Evolutionary conservation across 2,888 invertebrate genomes (phyloP), one percentile per base, ranked within the genome.

Genomic region (Matsumyia berberina): DNA sequence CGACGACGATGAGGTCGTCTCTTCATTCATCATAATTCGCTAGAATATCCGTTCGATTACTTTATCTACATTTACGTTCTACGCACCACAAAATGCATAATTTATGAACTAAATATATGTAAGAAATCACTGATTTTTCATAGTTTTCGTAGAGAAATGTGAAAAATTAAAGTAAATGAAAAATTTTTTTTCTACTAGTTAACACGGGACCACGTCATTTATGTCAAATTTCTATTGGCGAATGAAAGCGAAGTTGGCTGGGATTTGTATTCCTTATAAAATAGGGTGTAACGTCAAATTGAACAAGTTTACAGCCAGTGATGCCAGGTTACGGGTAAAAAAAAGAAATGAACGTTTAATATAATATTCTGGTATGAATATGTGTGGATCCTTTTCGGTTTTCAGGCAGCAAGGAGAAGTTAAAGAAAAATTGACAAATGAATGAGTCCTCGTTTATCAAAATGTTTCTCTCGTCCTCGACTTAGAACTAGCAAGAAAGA

Each of bases 1-100:
- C 74, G 88, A 86, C 72, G 81, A 88, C 77, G 91, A 88, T 74
- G 88, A 86, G 57, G 89, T 89, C 73, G 89, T 88, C 86, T 91
- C 91, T 88, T 92, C 91, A 87, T 91, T 91, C 91, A 91, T 92
- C 91, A 91, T 92, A 86, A 77, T 87, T 72, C 24, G 33, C 37
- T 80, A 77, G 9, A 72, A 55, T 39, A 55, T 66, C 72, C 29
- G 46, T 31, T 55, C 9, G 29, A 53, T 57, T 57, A 29, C 1
- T 76, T 46, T 80, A 42, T 79, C 64, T 85, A 76, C 70, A 46
- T 70, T 70, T 66, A 31, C 8, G 17, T 80, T 70, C 55, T 66
- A 55, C 66, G 80, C 74, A 74, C 72, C 74, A 74, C 72, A 53
- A 74, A 53, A 73, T 78, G 57, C 85, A 85, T 85, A 74, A 35